phyloP scores from a whole-genome alignment of 2,797 vertebrate species.

The Sebastes baramenuke region DNA sequence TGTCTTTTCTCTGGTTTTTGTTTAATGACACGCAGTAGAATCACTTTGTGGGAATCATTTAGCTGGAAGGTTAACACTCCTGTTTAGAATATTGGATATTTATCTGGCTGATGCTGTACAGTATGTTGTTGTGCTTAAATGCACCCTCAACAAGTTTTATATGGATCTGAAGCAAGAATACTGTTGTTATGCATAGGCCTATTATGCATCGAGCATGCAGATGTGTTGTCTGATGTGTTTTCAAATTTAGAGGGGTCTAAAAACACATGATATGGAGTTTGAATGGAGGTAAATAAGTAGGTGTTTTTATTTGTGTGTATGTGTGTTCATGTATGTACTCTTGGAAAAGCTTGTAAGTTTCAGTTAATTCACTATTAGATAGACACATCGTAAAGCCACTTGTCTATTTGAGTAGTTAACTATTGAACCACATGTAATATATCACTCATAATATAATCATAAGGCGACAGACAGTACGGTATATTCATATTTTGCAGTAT shows the following conservation, averaged over 20 bases:
- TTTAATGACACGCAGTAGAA: background rate
- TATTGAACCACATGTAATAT: background rate
- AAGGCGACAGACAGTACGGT: background rate
- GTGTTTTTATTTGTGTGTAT: background rate
- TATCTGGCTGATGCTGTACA: background rate
- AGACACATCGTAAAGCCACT: background rate
- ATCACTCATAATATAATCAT: background rate
- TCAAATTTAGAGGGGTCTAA: background rate
- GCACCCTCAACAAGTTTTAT: background rate
- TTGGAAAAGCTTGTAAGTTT: conserved; percentile 16
- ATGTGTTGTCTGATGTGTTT: background rate
- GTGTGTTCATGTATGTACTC: background rate
- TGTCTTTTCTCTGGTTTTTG: background rate
- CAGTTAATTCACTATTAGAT: background rate
- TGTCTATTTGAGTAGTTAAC: background rate
- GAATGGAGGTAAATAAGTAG: background rate
- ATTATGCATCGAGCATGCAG: background rate
- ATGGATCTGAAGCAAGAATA: background rate
- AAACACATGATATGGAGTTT: background rate
- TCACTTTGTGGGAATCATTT: background rate
- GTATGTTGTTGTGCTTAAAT: conserved; percentile 3
- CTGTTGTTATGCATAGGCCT: background rate
- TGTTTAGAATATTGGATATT: background rate
- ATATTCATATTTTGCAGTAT: background rate
- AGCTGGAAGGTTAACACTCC: background rate